phyloP scores from a whole-genome alignment of 2,888 invertebrate genomes.

The Torymus aiolomorphi region DNA sequence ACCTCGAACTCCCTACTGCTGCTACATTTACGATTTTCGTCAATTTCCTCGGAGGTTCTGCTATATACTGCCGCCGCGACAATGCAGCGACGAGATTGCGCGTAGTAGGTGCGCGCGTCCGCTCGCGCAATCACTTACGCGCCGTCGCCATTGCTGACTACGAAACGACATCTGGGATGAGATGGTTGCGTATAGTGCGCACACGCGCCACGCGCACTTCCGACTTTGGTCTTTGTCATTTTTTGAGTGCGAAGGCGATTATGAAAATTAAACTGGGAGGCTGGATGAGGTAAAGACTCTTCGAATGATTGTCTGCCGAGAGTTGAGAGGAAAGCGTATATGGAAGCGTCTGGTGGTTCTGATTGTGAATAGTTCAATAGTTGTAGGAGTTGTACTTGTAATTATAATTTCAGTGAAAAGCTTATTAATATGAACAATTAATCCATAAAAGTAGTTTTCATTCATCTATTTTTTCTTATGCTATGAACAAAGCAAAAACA shows the following conservation, averaged over 20 bases:
- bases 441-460: too few species aligned
- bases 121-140: constrained; percentile 47
- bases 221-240: background rate
- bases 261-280: constrained; percentile 39
- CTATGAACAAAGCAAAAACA: too few species aligned
- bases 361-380: too few species aligned
- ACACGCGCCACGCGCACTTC: background rate
- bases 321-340: too few species aligned
- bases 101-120: too few species aligned
- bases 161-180: constrained; percentile 33
- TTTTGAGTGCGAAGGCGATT: constrained; percentile 24
- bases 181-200: constrained; percentile 15
- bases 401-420: too few species aligned
- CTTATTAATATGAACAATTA: too few species aligned
- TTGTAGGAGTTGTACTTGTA: too few species aligned
- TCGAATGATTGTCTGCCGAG: constrained; percentile 17
- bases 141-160: background rate
- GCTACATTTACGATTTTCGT: background rate
- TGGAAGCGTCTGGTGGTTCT: too few species aligned
- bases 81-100: constrained; percentile 17
- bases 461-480: too few species aligned
- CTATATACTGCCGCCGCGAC: background rate
- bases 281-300: background rate
- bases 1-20: too few species aligned
- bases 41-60: background rate